A percentile compares a stretch with the other conserved stretches of the same genome.
Conservation (phyloP, 2,797 vertebrate genomes). For the Rhadinocentrus ornatus region DNA sequence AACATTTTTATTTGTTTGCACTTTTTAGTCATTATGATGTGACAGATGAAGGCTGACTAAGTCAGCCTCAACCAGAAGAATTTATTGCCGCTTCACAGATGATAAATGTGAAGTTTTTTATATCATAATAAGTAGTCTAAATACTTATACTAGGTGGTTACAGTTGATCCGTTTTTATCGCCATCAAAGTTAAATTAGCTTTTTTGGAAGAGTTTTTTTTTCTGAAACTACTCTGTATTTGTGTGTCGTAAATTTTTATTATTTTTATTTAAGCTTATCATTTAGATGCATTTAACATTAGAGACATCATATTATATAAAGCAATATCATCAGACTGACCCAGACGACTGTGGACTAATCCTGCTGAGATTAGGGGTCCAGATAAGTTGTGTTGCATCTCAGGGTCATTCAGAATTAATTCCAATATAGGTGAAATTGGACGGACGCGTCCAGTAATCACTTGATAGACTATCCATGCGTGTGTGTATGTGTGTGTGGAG, state of each 20-base stretch:
- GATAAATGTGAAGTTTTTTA: no score
- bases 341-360: constrained; percentile 20
- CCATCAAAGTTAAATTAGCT: no score
- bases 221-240: not conserved
- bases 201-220: not conserved
- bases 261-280: not conserved
- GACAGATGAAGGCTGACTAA: no score
- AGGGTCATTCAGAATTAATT: not conserved
- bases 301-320: constrained; percentile 15
- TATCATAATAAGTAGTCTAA: not conserved
- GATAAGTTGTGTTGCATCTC: not conserved
- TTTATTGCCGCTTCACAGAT: no score
- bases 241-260: not conserved
- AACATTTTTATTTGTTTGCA: no score
- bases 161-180: not conserved
- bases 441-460: no score
- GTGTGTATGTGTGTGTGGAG: not conserved
- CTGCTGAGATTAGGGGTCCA: constrained; percentile 7
- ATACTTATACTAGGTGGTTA: not conserved
- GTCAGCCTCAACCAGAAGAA: no score
- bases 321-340: constrained; percentile 31
- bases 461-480: not conserved
- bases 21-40: no score
- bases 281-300: not conserved
- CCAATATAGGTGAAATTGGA: not conserved